These are phyloP conservation scores for Leptodirus hochenwartii DNA, from an alignment of 2,888 invertebrate species.

Conservation along the genomic window DNA sequence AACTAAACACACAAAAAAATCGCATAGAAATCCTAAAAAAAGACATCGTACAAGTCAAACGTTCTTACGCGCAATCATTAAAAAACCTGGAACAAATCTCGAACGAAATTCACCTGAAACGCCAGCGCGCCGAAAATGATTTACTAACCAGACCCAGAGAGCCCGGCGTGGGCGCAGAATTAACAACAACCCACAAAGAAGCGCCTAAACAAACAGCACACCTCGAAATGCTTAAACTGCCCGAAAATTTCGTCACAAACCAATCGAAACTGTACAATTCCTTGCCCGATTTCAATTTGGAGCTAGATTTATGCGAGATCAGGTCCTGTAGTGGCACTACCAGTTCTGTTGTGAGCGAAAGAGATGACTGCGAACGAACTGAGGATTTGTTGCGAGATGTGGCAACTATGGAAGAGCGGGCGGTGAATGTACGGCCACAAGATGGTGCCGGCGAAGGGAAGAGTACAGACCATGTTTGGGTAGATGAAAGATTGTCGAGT, in stretches of 20 bases:
- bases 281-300: constrained; percentile 32
- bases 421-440: constrained; percentile 48
- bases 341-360: constrained; percentile 31
- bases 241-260: no score
- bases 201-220: constrained; percentile 5
- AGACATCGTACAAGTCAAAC: constrained; percentile 62
- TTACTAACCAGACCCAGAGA: constrained; percentile 35
- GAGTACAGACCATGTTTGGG: constrained; percentile 52
- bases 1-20: constrained; percentile 67
- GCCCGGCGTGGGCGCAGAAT: constrained; percentile 46
- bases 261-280: constrained; percentile 14
- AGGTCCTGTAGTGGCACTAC: constrained; percentile 33
- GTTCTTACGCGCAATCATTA: constrained; percentile 63
- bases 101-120: constrained; percentile 68
- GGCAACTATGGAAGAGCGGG: constrained; percentile 44
- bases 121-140: constrained; percentile 33
- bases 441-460: constrained; percentile 49
- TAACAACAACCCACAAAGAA: constrained; percentile 1
- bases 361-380: constrained; percentile 24
- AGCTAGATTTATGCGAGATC: constrained; percentile 38
- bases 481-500: constrained; percentile 31
- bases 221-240: no score
- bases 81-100: constrained; percentile 78
- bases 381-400: no score
- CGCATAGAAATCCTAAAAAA: constrained; percentile 67